phyloP scores from a whole-genome alignment of 2,113 vertebrate genomes.

The Siniperca knerii region DNA sequence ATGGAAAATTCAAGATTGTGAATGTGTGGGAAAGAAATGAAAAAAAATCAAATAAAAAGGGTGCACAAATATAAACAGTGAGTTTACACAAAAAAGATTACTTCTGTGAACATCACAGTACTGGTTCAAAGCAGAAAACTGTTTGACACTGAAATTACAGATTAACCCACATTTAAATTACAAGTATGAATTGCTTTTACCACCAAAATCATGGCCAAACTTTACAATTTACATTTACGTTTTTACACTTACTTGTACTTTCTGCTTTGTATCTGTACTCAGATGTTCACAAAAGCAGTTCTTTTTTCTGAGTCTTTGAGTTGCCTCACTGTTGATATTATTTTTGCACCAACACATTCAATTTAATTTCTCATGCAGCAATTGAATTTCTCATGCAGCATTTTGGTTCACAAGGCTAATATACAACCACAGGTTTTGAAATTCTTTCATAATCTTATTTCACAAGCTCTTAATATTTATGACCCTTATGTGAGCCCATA shows the following conservation, averaged over 20 bases:
- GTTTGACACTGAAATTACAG: neutral
- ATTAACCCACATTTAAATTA: neutral
- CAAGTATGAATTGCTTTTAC: neutral
- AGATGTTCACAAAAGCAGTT: slow-evolving; percentile 4
- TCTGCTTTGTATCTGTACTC: neutral
- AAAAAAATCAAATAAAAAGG: neutral
- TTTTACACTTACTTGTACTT: slow-evolving; percentile 7
- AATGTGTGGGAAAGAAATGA: neutral
- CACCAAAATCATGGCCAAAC: neutral
- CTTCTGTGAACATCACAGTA: slow-evolving; percentile 17
- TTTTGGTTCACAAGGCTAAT: neutral
- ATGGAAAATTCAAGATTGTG: neutral
- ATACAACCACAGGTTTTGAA: neutral
- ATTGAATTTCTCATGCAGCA: too few relatives aligned
- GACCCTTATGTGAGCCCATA: neutral
- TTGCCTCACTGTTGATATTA: neutral
- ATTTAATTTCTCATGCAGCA: too few relatives aligned
- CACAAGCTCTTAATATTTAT: neutral
- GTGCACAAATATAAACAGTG: neutral
- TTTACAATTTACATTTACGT: neutral
- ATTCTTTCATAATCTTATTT: slow-evolving; percentile 5
- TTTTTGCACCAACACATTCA: neutral
- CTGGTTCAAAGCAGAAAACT: slow-evolving; percentile 30
- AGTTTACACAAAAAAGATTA: neutral
- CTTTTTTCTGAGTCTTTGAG: neutral